phyloP scores from a whole-genome alignment of 2,113 vertebrate genomes.

The Procavia capensis region DNA sequence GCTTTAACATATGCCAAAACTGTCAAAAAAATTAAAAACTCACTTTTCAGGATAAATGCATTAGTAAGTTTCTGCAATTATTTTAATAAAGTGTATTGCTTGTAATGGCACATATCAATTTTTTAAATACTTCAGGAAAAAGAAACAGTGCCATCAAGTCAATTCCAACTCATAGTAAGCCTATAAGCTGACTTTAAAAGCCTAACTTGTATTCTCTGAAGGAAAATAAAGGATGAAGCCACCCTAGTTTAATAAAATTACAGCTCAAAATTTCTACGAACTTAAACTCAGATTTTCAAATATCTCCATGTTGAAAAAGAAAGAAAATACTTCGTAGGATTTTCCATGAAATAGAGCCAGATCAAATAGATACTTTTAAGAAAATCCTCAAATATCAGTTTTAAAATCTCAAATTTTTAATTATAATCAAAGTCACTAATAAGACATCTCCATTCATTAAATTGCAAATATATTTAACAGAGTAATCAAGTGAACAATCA shows the following conservation, averaged over 20 bases:
- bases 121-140: constrained; percentile 22
- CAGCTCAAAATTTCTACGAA: neutral
- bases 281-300: constrained; percentile 5
- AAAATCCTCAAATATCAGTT: constrained; percentile 33
- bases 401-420: constrained; percentile 47
- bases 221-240: neutral
- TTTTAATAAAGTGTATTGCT: constrained; percentile 36
- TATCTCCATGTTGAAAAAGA: neutral
- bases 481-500: constrained; percentile 42
- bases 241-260: neutral
- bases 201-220: neutral
- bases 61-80: neutral
- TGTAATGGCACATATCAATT: neutral
- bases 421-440: neutral
- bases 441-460: constrained; percentile 31
- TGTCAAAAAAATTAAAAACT: constrained; percentile 14
- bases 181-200: constrained; percentile 14
- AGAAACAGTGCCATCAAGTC: too few species aligned
- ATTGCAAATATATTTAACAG: constrained; percentile 3
- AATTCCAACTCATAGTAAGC: too few species aligned
- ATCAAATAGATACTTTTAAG: constrained; percentile 23
- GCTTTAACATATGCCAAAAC: constrained; percentile 3
- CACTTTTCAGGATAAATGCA: constrained; percentile 9
- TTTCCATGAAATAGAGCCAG: constrained; percentile 1
- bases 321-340: constrained; percentile 46